Percentiles rank a stretch among this genome's conserved stretches.
Conservation (phyloP, 2,113 vertebrate genomes). For the Misgurnus anguillicaudatus region DNA sequence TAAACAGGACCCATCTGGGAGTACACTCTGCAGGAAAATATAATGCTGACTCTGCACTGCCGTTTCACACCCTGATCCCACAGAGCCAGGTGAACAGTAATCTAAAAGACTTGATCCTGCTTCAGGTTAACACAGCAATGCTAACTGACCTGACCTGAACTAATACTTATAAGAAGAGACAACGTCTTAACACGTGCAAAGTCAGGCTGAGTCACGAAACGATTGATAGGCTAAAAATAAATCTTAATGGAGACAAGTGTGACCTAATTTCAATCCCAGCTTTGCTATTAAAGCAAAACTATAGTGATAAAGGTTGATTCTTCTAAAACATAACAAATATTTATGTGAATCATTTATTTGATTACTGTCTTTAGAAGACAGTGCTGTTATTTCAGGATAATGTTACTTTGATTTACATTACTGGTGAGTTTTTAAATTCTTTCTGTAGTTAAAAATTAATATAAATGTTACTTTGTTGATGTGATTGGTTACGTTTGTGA, state of each 20-base stretch:
- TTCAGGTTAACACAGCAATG: slow-evolving; percentile 1
- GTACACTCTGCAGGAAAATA: slow-evolving; percentile 18
- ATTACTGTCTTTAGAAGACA: not conserved
- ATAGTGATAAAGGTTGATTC: no score
- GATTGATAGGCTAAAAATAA: slow-evolving; percentile 3
- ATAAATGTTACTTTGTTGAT: no score
- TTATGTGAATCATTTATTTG: no score
- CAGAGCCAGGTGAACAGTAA: not conserved
- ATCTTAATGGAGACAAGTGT: not conserved
- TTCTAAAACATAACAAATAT: no score
- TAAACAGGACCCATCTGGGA: slow-evolving; percentile 27
- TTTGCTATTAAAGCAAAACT: not conserved
- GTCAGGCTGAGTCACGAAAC: not conserved
- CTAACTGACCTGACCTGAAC: slow-evolving; percentile 15
- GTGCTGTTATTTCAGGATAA: not conserved
- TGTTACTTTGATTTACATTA: not conserved
- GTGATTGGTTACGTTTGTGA: no score
- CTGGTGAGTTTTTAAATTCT: no score
- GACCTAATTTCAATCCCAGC: not conserved
- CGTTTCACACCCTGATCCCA: slow-evolving; percentile 46
- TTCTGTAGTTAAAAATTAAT: no score
- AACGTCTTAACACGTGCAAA: not conserved
- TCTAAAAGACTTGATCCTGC: not conserved
- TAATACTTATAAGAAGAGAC: not conserved
- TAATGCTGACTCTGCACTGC: slow-evolving; percentile 41